A percentile compares a stretch with the other conserved stretches of the same genome.
Conservation (phyloP, 2,888 invertebrate genomes). For the Uropetala carovei region DNA sequence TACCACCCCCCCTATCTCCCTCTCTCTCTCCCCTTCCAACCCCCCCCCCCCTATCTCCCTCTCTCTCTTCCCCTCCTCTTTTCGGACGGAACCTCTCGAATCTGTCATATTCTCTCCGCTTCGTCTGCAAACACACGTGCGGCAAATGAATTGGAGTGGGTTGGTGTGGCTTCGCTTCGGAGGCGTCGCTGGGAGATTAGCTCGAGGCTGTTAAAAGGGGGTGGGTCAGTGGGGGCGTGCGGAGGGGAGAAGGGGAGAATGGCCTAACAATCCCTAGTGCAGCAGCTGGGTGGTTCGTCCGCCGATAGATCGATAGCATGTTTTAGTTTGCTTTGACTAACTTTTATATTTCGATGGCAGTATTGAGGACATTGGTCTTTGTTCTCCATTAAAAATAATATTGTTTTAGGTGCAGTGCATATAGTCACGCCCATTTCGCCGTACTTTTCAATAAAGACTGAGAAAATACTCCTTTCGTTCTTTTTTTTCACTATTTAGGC, state of each 20-base stretch:
- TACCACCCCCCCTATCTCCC: background rate
- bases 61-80: background rate
- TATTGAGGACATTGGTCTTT: too few relatives aligned
- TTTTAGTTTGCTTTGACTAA: too few relatives aligned
- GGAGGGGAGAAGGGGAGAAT: background rate
- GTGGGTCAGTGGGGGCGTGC: background rate
- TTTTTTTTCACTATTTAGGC: too few relatives aligned
- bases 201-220: background rate
- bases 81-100: background rate
- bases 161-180: background rate
- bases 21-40: background rate
- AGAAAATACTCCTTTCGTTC: too few relatives aligned
- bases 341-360: too few relatives aligned
- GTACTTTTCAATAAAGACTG: too few relatives aligned
- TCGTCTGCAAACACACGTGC: slow-evolving; percentile 59
- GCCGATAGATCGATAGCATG: too few relatives aligned
- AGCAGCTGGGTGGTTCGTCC: too few relatives aligned
- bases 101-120: slow-evolving; percentile 16
- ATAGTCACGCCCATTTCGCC: too few relatives aligned
- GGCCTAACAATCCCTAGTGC: too few relatives aligned
- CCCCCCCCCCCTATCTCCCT: background rate
- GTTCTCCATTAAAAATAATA: too few relatives aligned
- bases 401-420: too few relatives aligned
- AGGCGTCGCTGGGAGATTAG: background rate
- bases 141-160: slow-evolving; percentile 56